Evolutionary conservation across 2,113 vertebrate genomes (phyloP), one percentile per base, ranked within the genome.

Genomic region (Tupaia chinensis): DNA sequence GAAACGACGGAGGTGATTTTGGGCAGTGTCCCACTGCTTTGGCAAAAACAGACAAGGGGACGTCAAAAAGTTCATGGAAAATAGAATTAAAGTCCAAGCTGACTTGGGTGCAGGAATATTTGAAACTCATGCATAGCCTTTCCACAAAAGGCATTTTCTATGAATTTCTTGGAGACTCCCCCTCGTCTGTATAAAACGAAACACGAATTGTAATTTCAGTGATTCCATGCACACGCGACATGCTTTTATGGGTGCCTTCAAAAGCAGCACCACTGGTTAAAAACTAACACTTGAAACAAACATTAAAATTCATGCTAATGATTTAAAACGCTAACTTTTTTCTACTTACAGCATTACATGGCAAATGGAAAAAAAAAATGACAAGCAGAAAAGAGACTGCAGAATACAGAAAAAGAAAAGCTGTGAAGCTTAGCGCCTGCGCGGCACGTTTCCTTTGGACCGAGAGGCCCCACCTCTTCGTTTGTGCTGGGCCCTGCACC

Each of bases 141-240:
- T 44, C 44, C 44, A 44, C 44, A 44, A 5, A 44, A 44, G 44
- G 44, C 44, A 44, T 44, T 44, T 44, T 44, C 44, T 44, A 44
- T 44, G 44, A 44, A 44, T 44, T 44, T 44, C 44, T 44, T 44
- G 44, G 44, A 44, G 44, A 44, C 44, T 3, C 44, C 44, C 44
- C 44, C 44, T 44, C 44, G 44, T 44, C 44, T 44, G 5, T 44
- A 44, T 44, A 44, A 44, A 44, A 0, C 16, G 6, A 10, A 5
- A 1, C 0, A 0, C 0, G 5, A 3, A 7, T 0, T 9, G 63
- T 32, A 0, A 32, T 9, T 61, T 3, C 2, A 0, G 12, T 15
- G 93, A 34, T 7, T 22, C 58, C 44, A 44, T 16, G 7, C 5
- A 20, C 29, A 0, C 1, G 0, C 2, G 25, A 1, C 3, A 3